These are phyloP conservation scores for Thalpophila matura DNA, from an alignment of 2,888 invertebrate genomes.

Conservation along the genomic window DNA sequence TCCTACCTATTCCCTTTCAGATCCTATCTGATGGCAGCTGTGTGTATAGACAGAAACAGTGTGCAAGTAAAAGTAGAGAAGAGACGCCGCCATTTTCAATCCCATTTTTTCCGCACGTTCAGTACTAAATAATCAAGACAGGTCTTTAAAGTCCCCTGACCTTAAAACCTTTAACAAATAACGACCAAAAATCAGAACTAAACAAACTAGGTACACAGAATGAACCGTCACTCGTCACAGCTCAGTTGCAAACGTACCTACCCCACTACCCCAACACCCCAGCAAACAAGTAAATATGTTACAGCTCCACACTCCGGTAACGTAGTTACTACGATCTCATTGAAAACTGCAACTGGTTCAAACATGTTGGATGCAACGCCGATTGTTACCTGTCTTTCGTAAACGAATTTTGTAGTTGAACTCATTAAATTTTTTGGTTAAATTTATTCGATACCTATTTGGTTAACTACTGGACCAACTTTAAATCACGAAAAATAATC, in stretches of 20 bases:
- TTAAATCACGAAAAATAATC: too few species aligned
- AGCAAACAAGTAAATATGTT: slow-evolving; percentile 33
- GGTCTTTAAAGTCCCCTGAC: too few species aligned
- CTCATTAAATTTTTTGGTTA: slow-evolving; percentile 1
- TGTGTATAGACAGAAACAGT: too few species aligned
- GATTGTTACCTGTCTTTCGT: slow-evolving; percentile 16
- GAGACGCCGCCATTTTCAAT: too few species aligned
- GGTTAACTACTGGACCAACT: too few species aligned
- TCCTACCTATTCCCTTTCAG: too few species aligned
- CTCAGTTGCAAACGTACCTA: slow-evolving; percentile 3
- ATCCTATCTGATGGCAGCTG: too few species aligned
- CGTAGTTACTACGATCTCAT: slow-evolving; percentile 29
- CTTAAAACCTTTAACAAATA: not conserved
- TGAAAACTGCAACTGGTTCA: slow-evolving; percentile 25
- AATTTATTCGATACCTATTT: too few species aligned
- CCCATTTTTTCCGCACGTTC: too few species aligned
- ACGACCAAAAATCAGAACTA: slow-evolving; percentile 17
- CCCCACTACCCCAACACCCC: too few species aligned
- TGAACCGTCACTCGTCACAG: slow-evolving; percentile 3
- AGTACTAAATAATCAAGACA: too few species aligned
- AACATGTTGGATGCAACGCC: slow-evolving; percentile 3
- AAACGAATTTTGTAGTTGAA: slow-evolving; percentile 13
- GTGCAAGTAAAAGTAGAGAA: too few species aligned
- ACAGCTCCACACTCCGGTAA: slow-evolving; percentile 21
- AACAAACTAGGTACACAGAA: not conserved